Base-by-base conservation (phyloP, 2,888 invertebrate species). In the Galeopsomyia nigrocyanea region DNA sequence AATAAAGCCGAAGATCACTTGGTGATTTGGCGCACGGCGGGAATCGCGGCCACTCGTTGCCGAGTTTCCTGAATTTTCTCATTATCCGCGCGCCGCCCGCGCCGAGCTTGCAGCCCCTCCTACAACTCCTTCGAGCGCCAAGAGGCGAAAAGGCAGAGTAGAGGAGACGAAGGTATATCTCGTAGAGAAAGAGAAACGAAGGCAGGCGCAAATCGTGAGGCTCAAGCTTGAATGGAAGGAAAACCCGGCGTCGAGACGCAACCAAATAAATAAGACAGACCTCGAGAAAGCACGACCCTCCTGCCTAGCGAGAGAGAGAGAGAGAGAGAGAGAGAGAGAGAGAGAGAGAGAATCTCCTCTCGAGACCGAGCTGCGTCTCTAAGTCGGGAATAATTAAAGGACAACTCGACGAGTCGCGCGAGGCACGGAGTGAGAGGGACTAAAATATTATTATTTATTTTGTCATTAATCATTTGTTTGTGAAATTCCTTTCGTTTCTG, bases 21-120 rank as follows among this genome's bases (percentile, higher is more conserved):
- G 39, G 39, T 10, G 39, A 39, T 39, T 39, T 10, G 39, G 10
- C 5, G 39, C 39, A 57, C 31, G 68, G 51, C 60, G 62, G 13
- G 21, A 56, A 56, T 22, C 21, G 19, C 56, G 22, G 1, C 10
- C 47, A 51, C 49, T 63, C 31, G 62, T 63, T 63, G 31, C 55
- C 63, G 78, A 76, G 76, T 78, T 79, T 80, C 78, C 78, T 79
- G 78, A 77, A 79, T 81, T 81, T 81, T 80, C 81, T 81, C 81
- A 81, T 81, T 81, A 81, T 79, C 79, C 68, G 68, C 58, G 53
- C 16, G 56, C 19, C 19, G 47, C 46, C 46, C 51, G 31, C 7
- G 56, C 49, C 17, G 31, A 47, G 50, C 16, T 10, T 13, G 31
- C 19, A 22, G 51, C 26, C 56, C 17, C 26, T 2, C 26, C 26